Base-by-base conservation (phyloP, 1,140 invertebrate species). In the Brachionus rubens region DNA sequence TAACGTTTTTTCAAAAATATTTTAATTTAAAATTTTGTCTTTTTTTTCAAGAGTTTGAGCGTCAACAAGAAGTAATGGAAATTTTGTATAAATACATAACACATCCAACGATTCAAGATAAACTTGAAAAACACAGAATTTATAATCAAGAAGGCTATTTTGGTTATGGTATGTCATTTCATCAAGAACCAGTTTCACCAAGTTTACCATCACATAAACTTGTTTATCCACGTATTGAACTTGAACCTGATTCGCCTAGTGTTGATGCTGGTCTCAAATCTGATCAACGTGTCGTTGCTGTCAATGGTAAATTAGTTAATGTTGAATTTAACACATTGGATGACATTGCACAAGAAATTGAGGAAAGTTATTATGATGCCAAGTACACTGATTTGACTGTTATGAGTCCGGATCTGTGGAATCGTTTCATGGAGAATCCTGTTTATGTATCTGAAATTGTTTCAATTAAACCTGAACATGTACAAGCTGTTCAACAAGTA, bases 21-120 rank as follows among this genome's bases (percentile, higher is more conserved):
- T 14, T 52, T 70, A 28, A 21, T 48, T 19, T 12, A 16, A 12
- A 28, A 19, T 56, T 56, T 21, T 56, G 7, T 56, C 10, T 46
- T 14, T 28, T 28, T 12, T 9, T 9, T 3, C 6, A 28, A 48
- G 68, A 72, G 12, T 72, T 72, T 7, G 68, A 48, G 0, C 68
- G 68, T 50, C 46, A 72, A 36, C 68, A 72, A 72, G 68, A 72
- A 72, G 46, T 72, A 21, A 72, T 72, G 68, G 50, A 24, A 9
- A 16, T 41, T 26, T 33, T 72, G 28, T 43, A 41, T 7, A 6
- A 24, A 5, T 19, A 16, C 1, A 72, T 72, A 12, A 36, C 48
- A 36, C 43, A 72, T 30, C 68, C 68, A n/a, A 48, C 28, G 14
- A 36, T 72, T 21, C n/a, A 50, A 28, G 33, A 30, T 3, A 54